These are phyloP conservation scores for Onychomys torridus DNA, from an alignment of 2,797 vertebrate species.

Conservation along the genomic window DNA sequence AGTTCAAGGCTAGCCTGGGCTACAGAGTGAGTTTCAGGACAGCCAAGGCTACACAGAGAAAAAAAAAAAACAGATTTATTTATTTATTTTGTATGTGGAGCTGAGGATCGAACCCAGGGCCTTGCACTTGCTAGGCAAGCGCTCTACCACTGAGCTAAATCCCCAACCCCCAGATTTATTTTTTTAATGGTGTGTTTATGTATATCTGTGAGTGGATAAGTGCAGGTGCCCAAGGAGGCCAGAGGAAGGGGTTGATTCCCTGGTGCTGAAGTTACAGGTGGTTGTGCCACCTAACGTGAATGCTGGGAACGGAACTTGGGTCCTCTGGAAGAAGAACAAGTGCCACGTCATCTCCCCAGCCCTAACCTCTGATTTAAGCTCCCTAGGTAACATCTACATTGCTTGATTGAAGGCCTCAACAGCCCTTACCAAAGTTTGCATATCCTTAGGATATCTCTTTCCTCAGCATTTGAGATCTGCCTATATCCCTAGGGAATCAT, in stretches of 20 bases:
- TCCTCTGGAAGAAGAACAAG: neutral
- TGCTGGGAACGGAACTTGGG: neutral
- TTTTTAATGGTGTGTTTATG: neutral
- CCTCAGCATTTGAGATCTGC: neutral
- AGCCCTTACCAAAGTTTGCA: neutral
- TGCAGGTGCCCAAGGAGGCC: neutral
- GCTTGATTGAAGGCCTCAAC: neutral
- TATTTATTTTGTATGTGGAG: no score
- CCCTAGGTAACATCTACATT: neutral
- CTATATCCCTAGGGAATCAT: neutral
- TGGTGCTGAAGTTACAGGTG: neutral
- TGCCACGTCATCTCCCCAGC: neutral
- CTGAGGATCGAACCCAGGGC: no score
- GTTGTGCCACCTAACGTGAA: neutral
- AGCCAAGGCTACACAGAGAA: neutral
- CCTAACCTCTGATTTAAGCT: constrained; percentile 18
- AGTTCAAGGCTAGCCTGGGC: neutral
- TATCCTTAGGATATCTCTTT: neutral
- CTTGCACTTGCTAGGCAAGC: no score
- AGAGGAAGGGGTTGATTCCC: neutral
- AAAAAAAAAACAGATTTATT: neutral
- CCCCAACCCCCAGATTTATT: no score
- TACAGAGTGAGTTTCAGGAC: neutral
- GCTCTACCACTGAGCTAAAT: no score
- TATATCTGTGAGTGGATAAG: neutral